phyloP scores from a whole-genome alignment of 2,888 invertebrate genomes.

The Onchidella celtica region DNA sequence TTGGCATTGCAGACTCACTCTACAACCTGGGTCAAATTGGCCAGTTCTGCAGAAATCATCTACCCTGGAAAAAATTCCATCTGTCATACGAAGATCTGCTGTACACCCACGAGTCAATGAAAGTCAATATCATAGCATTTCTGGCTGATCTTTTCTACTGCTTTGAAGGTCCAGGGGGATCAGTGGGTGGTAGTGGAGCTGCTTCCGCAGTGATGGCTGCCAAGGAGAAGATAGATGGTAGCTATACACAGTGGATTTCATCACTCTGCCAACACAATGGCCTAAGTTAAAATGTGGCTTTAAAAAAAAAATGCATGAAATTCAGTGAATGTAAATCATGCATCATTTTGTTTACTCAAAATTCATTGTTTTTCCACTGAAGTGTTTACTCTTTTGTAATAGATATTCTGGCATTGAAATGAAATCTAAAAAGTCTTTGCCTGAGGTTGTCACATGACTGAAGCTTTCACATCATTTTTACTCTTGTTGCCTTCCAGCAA shows the following conservation, averaged over 20 bases:
- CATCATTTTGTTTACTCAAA: not conserved
- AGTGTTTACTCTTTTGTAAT: too few relatives aligned
- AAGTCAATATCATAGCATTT: constrained; percentile 93
- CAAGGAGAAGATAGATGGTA: constrained; percentile 36
- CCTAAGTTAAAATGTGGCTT: too few relatives aligned
- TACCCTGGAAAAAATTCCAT: constrained; percentile 94
- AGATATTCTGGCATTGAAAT: too few relatives aligned
- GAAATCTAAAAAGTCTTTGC: too few relatives aligned
- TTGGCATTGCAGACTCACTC: constrained; percentile 92
- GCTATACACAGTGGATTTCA: not conserved
- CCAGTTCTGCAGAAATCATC: constrained; percentile 90
- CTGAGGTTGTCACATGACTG: too few relatives aligned
- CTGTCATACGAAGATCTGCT: constrained; percentile 97
- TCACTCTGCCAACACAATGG: too few relatives aligned
- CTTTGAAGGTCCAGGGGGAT: constrained; percentile 34
- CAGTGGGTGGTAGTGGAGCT: not conserved
- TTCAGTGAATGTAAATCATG: too few relatives aligned
- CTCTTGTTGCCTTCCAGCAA: too few relatives aligned
- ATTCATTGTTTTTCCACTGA: not conserved
- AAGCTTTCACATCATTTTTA: too few relatives aligned
- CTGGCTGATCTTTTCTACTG: constrained; percentile 91
- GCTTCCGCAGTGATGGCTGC: too few relatives aligned
- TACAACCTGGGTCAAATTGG: constrained; percentile 94
- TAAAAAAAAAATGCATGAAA: too few relatives aligned
- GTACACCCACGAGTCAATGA: constrained; percentile 95